Conservation (phyloP, 2,888 invertebrate genomes). For the Sinodicranocentrus sp. region DNA sequence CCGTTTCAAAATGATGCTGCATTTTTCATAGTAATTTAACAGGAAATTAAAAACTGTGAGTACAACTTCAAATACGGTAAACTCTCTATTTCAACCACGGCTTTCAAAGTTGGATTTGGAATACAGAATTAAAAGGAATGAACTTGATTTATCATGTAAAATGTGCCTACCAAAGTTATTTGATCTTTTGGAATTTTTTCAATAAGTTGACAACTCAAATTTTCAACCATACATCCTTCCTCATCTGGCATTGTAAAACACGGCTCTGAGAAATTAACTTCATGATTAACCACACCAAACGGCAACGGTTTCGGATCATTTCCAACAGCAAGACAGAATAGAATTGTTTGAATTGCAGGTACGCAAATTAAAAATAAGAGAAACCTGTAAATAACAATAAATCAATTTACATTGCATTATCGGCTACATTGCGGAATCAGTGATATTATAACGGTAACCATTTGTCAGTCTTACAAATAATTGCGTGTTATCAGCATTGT, state of each 20-base stretch:
- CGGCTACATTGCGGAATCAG: neutral
- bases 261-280: conserved; percentile 8
- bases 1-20: conserved; percentile 35
- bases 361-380: conserved; percentile 61
- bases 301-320: conserved; percentile 57
- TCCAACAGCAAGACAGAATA: conserved; percentile 64
- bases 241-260: neutral
- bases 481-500: conserved; percentile 54
- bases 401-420: neutral
- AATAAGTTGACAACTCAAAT: conserved; percentile 63
- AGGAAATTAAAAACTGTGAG: too few relatives aligned
- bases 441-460: neutral
- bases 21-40: too few relatives aligned
- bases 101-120: too few relatives aligned
- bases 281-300: conserved; percentile 66
- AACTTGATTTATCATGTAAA: too few relatives aligned
- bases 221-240: conserved; percentile 34
- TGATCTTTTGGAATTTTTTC: conserved; percentile 47
- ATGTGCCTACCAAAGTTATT: conserved; percentile 11
- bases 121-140: too few relatives aligned
- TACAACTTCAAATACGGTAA: too few relatives aligned
- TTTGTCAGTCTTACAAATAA: conserved; percentile 36
- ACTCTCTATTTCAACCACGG: too few relatives aligned
- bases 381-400: conserved; percentile 27
- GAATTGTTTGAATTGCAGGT: conserved; percentile 46